Evolutionary conservation across 2,113 vertebrate species (phyloP), one percentile per base, ranked within the genome.

Genomic region (Aepyceros melampus): DNA sequence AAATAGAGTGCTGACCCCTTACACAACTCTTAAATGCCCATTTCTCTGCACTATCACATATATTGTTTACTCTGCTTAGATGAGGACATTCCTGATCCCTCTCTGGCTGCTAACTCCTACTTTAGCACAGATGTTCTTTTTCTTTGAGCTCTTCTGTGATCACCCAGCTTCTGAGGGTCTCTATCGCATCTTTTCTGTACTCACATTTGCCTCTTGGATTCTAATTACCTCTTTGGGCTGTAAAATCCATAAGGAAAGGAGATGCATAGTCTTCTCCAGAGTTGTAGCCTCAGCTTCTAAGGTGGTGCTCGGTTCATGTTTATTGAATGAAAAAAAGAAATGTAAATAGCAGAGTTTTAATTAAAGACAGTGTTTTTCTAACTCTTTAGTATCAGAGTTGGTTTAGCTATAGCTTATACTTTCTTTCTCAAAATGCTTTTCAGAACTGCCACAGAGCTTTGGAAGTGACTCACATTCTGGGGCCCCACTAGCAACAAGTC

Each of bases 261-360:
- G 53, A 5, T 17, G 31, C 33, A 27, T 33, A 56, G 1, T 29
- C 47, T 74, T 31, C 2, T 85, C 93, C 74, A 71, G 25, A 87
- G 12, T 21, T 51, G 33, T 89, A 29, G 1, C 29, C 15, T 86
- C 31, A 79, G 31, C 29, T 94, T 92, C 40, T 78, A 62, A 45
- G 25, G 15, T 58, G 31, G 31, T 93, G 3, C 14, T 36, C 11
- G 67, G 13, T 55, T 89, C 64, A 13, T 76, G 21, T 49, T 94
- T 89, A 91, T 25, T 71, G 83, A 95, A 71, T 96, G 51, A 97
- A 90, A 91, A 90, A 74, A 49, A 17, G n/a, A n/a, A 95, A 25
- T 87, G 40, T 71, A 71, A 86, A 94, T 56, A 40, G 2, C 16
- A 89, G 53, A 9, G 27, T 62, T 89, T 33, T 82, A 4, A 23